A percentile compares a stretch with the other conserved stretches of the same genome.
phyloP scores from a whole-genome alignment of 1,140 invertebrate genomes.

The Trichonephila clavata region DNA sequence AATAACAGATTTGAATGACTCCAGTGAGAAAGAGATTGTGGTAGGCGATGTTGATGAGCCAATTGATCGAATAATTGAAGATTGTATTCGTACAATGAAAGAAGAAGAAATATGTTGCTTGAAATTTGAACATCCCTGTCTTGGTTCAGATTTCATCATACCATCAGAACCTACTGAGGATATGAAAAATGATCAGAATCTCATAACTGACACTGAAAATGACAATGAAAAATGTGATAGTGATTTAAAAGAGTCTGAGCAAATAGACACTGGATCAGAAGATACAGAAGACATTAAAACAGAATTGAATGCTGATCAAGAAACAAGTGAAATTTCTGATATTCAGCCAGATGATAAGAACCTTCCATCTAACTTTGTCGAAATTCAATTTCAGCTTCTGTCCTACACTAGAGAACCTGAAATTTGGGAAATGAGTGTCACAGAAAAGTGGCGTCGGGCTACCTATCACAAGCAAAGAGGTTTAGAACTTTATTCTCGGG shows the following conservation, averaged over 20 bases:
- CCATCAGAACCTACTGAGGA: background rate
- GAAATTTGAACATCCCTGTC: constrained; percentile 44
- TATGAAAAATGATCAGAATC: background rate
- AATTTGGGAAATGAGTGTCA: constrained; percentile 77
- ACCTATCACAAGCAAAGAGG: constrained; percentile 80
- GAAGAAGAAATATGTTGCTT: constrained; percentile 70
- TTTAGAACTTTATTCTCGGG: constrained; percentile 81
- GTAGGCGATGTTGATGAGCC: constrained; percentile 71
- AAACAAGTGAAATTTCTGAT: background rate
- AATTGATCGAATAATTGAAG: constrained; percentile 61
- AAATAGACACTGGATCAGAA: background rate
- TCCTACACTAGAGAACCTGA: constrained; percentile 76
- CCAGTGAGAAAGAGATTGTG: constrained; percentile 38
- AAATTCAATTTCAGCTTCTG: constrained; percentile 69
- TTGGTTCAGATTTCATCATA: constrained; percentile 9
- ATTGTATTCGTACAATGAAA: constrained; percentile 73
- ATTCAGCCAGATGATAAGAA: background rate
- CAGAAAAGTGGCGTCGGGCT: constrained; percentile 81
- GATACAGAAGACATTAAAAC: background rate
- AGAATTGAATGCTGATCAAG: background rate
- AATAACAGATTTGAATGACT: constrained; percentile 42
- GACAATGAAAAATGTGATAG: background rate
- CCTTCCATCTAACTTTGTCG: constrained; percentile 10
- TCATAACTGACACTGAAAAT: background rate
- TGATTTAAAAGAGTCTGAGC: background rate